A percentile compares a stretch with the other conserved stretches of the same genome.
Conservation (phyloP, 2,888 invertebrate genomes). For the Leistus spinibarbis region DNA sequence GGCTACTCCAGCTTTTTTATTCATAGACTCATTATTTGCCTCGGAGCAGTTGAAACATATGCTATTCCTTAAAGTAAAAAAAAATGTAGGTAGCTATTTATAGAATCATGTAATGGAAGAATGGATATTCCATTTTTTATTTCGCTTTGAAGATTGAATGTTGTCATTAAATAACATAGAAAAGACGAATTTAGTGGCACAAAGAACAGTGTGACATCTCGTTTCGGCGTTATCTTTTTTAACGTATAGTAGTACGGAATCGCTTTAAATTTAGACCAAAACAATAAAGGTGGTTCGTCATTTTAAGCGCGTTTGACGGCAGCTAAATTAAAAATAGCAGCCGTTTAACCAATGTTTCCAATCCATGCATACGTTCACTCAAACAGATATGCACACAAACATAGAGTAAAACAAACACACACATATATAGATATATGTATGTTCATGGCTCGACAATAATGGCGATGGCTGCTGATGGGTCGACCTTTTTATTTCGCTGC, state of each 20-base stretch:
- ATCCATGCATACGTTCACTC: background rate
- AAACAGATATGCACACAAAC: background rate
- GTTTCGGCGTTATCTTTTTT: background rate
- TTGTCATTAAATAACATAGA: background rate
- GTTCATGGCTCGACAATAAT: constrained; percentile 2
- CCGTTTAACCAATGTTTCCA: background rate
- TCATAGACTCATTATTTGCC: too few relatives aligned
- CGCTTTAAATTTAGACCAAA: constrained; percentile 31
- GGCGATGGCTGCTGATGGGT: constrained; percentile 19
- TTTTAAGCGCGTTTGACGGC: constrained; percentile 30
- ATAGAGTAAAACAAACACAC: constrained; percentile 13
- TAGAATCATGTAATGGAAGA: too few relatives aligned
- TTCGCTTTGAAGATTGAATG: too few relatives aligned
- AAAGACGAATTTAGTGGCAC: too few relatives aligned
- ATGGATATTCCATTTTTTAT: too few relatives aligned
- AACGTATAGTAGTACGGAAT: constrained; percentile 13
- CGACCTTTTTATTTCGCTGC: constrained; percentile 30
- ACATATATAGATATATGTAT: too few relatives aligned
- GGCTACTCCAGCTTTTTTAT: too few relatives aligned
- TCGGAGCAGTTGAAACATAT: too few relatives aligned
- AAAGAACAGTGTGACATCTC: background rate
- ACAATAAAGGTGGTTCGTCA: constrained; percentile 36
- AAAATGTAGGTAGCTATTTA: too few relatives aligned
- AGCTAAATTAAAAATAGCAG: constrained; percentile 21
- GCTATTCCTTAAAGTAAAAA: too few relatives aligned